Conservation (phyloP, 2,797 vertebrate genomes). For the Naso thynnoides region DNA sequence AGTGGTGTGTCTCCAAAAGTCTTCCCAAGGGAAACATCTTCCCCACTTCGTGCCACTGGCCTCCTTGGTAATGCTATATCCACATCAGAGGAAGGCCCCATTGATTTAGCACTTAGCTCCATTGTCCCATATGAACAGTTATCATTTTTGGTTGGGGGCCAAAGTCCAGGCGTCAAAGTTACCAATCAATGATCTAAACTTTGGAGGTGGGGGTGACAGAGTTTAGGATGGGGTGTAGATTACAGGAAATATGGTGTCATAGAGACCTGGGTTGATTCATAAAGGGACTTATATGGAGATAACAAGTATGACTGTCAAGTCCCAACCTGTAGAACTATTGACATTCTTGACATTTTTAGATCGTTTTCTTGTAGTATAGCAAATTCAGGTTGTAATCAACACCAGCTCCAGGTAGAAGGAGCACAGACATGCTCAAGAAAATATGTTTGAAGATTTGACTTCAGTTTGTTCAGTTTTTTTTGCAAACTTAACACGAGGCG, state of each 20-base stretch:
- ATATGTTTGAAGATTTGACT: too few relatives aligned
- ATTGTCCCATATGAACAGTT: conserved; percentile 86
- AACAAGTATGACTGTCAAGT: too few relatives aligned
- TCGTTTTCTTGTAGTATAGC: background rate
- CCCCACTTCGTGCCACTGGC: conserved; percentile 79
- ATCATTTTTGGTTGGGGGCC: conserved; percentile 82
- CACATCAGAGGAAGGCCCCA: conserved; percentile 80
- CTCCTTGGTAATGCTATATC: conserved; percentile 84
- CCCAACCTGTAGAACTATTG: background rate
- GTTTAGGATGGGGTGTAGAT: conserved; percentile 49
- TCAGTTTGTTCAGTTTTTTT: background rate
- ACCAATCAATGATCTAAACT: conserved; percentile 82
- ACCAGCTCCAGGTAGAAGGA: background rate
- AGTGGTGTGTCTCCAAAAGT: conserved; percentile 83
- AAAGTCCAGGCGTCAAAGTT: conserved; percentile 82
- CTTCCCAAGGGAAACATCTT: conserved; percentile 83
- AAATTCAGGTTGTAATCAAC: background rate
- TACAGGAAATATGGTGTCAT: conserved; percentile 63
- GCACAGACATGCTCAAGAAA: background rate
- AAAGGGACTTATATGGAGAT: background rate
- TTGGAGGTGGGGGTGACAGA: conserved; percentile 63
- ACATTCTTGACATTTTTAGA: background rate
- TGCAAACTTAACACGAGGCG: background rate
- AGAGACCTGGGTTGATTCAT: background rate
- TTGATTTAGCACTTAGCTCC: conserved; percentile 89